Base-by-base conservation (phyloP, 2,113 vertebrate genomes). In the Alethe castanea region DNA sequence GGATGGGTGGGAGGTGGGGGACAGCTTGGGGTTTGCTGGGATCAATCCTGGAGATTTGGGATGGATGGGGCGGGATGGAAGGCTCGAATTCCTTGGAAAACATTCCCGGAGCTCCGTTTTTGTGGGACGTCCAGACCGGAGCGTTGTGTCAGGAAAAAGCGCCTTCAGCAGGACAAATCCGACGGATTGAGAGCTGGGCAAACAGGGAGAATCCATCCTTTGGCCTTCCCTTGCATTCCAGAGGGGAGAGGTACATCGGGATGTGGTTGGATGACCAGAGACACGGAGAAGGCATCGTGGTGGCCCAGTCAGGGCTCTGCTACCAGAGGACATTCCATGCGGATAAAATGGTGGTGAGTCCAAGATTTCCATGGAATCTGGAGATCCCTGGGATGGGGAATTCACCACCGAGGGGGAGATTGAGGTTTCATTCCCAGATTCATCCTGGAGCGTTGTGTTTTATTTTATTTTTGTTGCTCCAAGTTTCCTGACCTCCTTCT, bases 191-290 rank as follows among this genome's bases (percentile, higher is more conserved):
- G 54, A 61, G 22, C 8, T 40, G 28, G 36, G 31, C 56, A 61
- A 80, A 77, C 0, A 0, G 12, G 24, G 17, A 14, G 17, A 22
- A 85, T 14, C 26, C 47, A 3, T 13, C 2, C 6, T 13, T 23
- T 14, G 6, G 8, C 29, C 24, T 69, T 52, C 9, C 44, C 1
- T 23, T 42, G 44, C 24, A 3, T 86, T 92, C 9, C 94, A 98
- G 98, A 86, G 98, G 98, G 0, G 98, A 98, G 78, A 88, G 97
- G 35, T 98, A 98, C 83, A 97, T 98, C 4, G 98, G 98, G 66
- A 97, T 97, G 70, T 98, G 98, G 98, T 77, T 86, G 5, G 97
- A 98, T 0, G 97, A 98, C 60, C 98, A 90, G 77, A 97, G 88
- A 9, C 98, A 98, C 0, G 98, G 98, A 3, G 92, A 77, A 0